Conservation (phyloP, 2,113 vertebrate species). For the Vombatus ursinus region DNA sequence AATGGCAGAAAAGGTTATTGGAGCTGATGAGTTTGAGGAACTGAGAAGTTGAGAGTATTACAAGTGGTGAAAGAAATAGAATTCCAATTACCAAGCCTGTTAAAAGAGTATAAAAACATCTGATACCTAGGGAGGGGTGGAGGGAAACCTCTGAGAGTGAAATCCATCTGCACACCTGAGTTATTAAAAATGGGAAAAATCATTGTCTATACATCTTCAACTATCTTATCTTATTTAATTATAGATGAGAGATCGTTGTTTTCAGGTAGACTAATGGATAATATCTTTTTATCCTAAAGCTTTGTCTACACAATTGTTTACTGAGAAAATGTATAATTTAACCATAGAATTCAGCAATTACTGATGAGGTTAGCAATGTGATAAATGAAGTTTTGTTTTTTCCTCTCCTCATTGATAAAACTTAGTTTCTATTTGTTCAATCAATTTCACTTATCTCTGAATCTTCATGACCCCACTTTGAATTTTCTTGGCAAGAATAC, state of each 20-base stretch:
- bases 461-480: neutral
- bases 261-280: neutral
- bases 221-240: neutral
- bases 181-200: conserved; percentile 4
- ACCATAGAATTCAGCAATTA: neutral
- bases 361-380: neutral
- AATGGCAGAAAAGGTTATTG: neutral
- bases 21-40: neutral
- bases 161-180: neutral
- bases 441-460: neutral
- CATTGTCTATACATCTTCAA: neutral
- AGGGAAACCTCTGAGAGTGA: neutral
- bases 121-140: neutral
- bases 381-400: neutral
- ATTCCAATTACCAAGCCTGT: conserved; percentile 11
- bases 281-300: neutral
- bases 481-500: too few species aligned
- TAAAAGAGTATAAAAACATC: conserved; percentile 12
- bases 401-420: neutral
- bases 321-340: neutral
- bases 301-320: neutral
- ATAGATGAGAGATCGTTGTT: neutral
- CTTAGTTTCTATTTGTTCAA: neutral
- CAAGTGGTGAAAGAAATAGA: neutral
- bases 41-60: neutral